A percentile compares a stretch with the other conserved stretches of the same genome.
These are phyloP conservation scores for Butorides virescens DNA, from an alignment of 2,113 vertebrate genomes.

Conservation along the genomic window DNA sequence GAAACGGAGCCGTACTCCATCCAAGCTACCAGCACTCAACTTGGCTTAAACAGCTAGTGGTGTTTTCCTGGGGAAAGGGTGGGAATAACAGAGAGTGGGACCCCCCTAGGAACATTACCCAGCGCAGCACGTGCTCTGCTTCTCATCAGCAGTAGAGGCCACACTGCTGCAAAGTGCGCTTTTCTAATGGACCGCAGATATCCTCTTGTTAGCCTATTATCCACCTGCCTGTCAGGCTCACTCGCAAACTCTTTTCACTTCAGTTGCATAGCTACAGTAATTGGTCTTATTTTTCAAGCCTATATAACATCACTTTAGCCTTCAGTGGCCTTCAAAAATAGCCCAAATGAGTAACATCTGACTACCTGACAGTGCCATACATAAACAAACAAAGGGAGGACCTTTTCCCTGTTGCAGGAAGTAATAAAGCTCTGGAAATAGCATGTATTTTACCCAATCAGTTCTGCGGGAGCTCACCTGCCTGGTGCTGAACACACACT, in stretches of 20 bases:
- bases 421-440: neutral
- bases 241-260: constrained; percentile 2
- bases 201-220: neutral
- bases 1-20: neutral
- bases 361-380: neutral
- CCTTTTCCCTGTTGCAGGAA: neutral
- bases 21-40: neutral
- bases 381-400: neutral
- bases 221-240: neutral
- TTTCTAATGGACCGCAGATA: neutral
- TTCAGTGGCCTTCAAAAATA: neutral
- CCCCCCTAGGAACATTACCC: neutral
- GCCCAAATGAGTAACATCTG: neutral
- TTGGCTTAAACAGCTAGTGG: neutral
- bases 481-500: neutral
- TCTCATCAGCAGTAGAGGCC: neutral
- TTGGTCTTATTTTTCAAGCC: neutral
- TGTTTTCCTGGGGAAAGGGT: neutral
- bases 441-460: neutral
- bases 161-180: neutral
- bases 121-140: neutral
- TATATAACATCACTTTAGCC: neutral
- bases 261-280: constrained; percentile 21
- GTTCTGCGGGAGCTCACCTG: neutral
- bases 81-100: neutral